phyloP scores from a whole-genome alignment of 2,113 vertebrate species.

The Isurus oxyrinchus region DNA sequence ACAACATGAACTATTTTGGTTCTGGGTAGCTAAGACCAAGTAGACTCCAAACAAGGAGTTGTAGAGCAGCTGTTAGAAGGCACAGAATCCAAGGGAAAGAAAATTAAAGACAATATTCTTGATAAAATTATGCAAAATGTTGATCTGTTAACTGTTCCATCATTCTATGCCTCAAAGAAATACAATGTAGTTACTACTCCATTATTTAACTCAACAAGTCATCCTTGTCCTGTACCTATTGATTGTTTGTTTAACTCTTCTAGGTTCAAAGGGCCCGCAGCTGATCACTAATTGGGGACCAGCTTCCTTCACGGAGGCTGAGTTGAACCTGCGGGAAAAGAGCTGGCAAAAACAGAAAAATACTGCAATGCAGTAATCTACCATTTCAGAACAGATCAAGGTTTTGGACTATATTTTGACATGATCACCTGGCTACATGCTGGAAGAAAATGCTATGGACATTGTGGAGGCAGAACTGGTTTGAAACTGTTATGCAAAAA shows the following conservation, averaged over 20 bases:
- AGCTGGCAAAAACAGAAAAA: conserved; percentile 80
- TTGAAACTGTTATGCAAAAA: conserved; percentile 10
- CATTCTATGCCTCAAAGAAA: not conserved
- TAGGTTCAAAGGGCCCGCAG: conserved; percentile 76
- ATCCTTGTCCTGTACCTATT: no score
- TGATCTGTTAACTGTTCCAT: not conserved
- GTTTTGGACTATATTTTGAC: not conserved
- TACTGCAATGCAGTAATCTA: conserved; percentile 50
- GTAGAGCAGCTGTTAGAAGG: not conserved
- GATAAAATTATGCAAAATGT: not conserved
- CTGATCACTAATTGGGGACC: conserved; percentile 91
- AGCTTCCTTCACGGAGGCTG: conserved; percentile 77
- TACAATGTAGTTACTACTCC: not conserved
- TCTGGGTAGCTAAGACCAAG: not conserved
- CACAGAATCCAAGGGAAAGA: not conserved
- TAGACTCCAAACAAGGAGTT: not conserved
- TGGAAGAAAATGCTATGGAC: conserved; percentile 2
- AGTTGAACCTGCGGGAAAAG: conserved; percentile 77
- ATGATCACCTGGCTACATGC: not conserved
- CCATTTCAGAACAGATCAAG: not conserved
- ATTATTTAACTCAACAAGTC: not conserved
- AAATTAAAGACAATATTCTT: not conserved
- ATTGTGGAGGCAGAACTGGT: conserved; percentile 9
- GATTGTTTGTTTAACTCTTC: not conserved
- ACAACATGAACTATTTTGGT: not conserved